These are phyloP conservation scores for Esox masquinongy DNA, from an alignment of 2,797 vertebrate genomes.

Conservation along the genomic window DNA sequence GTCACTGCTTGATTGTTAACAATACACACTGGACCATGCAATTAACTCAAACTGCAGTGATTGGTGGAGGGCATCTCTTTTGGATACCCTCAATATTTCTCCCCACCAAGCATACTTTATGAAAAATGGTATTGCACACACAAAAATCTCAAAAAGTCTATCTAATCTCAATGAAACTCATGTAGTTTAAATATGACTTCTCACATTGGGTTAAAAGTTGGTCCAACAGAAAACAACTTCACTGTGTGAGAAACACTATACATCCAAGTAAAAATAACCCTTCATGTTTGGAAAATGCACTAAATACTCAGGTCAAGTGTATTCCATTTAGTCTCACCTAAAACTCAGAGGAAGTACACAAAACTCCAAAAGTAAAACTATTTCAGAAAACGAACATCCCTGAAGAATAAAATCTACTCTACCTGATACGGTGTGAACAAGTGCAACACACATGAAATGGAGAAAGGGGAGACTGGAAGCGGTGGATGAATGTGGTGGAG, in stretches of 20 bases:
- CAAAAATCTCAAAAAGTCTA: background rate
- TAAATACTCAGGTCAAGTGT: background rate
- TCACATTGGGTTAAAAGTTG: background rate
- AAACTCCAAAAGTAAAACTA: background rate
- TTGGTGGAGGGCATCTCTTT: too few relatives aligned
- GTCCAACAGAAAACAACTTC: background rate
- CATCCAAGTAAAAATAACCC: background rate
- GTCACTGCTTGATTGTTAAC: too few relatives aligned
- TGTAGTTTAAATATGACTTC: too few relatives aligned
- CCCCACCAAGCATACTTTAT: slow-evolving; percentile 31
- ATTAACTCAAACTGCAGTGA: too few relatives aligned
- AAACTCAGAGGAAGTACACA: slow-evolving; percentile 1
- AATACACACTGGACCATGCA: too few relatives aligned
- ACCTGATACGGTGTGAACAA: slow-evolving; percentile 2
- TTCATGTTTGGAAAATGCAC: too few relatives aligned
- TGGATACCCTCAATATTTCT: slow-evolving; percentile 43
- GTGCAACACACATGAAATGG: background rate
- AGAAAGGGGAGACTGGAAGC: background rate
- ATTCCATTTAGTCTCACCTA: background rate
- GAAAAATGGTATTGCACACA: too few relatives aligned
- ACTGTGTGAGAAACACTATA: background rate
- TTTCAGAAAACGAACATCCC: slow-evolving; percentile 7
- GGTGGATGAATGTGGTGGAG: background rate
- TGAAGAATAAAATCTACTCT: background rate
- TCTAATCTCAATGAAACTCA: too few relatives aligned